Evolutionary conservation across 53 echinoderm and acorn worm genomes (phyloP).

Genomic region (Astropecten irregularis): DNA sequence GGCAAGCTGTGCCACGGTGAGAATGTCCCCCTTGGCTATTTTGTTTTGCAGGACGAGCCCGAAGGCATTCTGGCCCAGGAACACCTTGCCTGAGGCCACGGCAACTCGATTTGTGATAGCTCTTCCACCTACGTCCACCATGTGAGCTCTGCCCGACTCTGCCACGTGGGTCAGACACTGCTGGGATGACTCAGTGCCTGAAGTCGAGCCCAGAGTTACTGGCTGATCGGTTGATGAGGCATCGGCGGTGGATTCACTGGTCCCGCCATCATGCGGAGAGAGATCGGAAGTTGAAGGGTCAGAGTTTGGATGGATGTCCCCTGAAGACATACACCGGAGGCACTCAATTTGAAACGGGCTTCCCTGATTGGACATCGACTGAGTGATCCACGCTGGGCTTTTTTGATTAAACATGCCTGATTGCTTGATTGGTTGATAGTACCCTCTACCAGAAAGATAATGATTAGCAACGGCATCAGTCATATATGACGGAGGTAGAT

Average conservation of each 20-base stretch:
- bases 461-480: too few relatives aligned
- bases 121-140: slow-evolving; percentile 92
- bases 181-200: background rate
- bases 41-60: slow-evolving; percentile 74
- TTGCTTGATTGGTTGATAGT: too few relatives aligned
- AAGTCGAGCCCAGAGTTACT: background rate
- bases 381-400: too few relatives aligned
- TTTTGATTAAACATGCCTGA: too few relatives aligned
- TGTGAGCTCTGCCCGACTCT: slow-evolving; percentile 65
- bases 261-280: background rate
- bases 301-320: background rate
- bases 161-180: slow-evolving; percentile 72
- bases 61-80: slow-evolving; percentile 72
- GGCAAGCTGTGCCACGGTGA: slow-evolving; percentile 74
- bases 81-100: slow-evolving; percentile 68
- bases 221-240: background rate
- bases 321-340: too few relatives aligned
- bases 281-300: background rate
- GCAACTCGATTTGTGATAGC: slow-evolving; percentile 62
- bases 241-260: too few relatives aligned
- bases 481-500: too few relatives aligned
- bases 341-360: too few relatives aligned
- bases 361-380: too few relatives aligned
- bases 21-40: slow-evolving; percentile 72
- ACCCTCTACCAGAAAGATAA: too few relatives aligned